Base-by-base conservation (phyloP, 1,140 invertebrate genomes). In the Dreissena polymorpha region DNA sequence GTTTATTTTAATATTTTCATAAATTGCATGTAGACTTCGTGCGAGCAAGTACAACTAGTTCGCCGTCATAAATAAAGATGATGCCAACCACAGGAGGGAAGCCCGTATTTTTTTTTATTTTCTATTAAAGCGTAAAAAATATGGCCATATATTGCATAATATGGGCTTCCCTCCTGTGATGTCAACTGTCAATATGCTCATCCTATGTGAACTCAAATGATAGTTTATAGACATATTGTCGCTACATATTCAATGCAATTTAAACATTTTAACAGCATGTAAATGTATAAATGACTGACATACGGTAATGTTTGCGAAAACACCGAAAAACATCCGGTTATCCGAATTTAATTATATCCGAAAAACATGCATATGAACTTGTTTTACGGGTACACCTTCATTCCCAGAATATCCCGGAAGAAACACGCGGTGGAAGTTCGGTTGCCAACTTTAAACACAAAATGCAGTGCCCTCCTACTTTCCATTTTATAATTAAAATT, bases 361-460 rank as follows among this genome's bases (percentile, higher is more conserved):
- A 12, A 55, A 55, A 18, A 12, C 53, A 55, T 55, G 53, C 53
- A 55, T 21, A 23, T 67, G 64, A 67, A 12, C 21, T 67, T 49
- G 13, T 71, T 25, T 23, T 8, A 23, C 49, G 49, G 49, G 21
- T 29, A 21, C 69, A 97, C 97, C 95, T 98, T 96, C 98, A 99
- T 99, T 87, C 97, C 97, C 25, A 99, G 94, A 86, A 98, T 95
- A 91, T 98, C 95, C 65, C 96, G 94, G 91, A 97, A 99, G 93
- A 99, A 99, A 91, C 96, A 95, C 0, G 95, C 95, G 0, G 97
- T 98, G 76, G 95, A 93, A 14, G 95, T 95, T 68, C 98, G 95
- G 92, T 99, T 96, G 0, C 96, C 96, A 86, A 99, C 95, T 95
- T 99, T 99, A 88, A 99, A 97, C 5, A 99, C 98, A 93, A 96